These are phyloP conservation scores for Panthera uncia DNA, from an alignment of 2,113 vertebrate genomes.

Conservation along the genomic window DNA sequence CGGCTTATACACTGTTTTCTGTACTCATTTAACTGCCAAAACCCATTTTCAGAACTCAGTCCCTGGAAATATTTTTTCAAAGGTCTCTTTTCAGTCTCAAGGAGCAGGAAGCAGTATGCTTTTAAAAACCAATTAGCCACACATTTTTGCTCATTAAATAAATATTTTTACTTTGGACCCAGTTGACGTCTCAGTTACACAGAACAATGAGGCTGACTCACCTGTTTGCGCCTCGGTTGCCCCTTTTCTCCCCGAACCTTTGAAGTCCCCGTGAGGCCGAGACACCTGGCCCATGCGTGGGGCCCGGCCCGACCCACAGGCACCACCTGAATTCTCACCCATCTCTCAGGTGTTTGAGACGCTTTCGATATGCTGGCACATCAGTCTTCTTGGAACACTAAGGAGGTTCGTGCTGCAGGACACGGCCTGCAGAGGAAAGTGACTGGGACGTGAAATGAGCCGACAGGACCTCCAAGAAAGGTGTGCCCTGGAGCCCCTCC, in stretches of 20 bases:
- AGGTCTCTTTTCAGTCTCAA: conserved; percentile 12
- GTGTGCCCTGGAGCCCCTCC: background rate
- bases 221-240: background rate
- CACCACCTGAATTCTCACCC: background rate
- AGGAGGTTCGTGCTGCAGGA: background rate
- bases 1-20: background rate
- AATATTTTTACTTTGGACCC: conserved; percentile 57
- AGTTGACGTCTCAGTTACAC: background rate
- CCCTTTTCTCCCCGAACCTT: conserved; percentile 34
- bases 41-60: background rate
- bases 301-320: background rate
- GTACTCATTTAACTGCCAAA: background rate
- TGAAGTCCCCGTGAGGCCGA: background rate
- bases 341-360: background rate
- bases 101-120: conserved; percentile 56
- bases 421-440: background rate
- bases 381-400: background rate
- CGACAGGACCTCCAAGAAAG: background rate
- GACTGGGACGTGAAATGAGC: no score
- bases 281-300: background rate
- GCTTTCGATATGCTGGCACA: background rate
- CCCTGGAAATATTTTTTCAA: background rate
- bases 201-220: conserved; percentile 34
- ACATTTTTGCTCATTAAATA: conserved; percentile 61
- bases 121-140: conserved; percentile 57